A percentile compares a stretch with the other conserved stretches of the same genome.
phyloP scores from a whole-genome alignment of 1,140 invertebrate species.

The Drosophila biarmipes region DNA sequence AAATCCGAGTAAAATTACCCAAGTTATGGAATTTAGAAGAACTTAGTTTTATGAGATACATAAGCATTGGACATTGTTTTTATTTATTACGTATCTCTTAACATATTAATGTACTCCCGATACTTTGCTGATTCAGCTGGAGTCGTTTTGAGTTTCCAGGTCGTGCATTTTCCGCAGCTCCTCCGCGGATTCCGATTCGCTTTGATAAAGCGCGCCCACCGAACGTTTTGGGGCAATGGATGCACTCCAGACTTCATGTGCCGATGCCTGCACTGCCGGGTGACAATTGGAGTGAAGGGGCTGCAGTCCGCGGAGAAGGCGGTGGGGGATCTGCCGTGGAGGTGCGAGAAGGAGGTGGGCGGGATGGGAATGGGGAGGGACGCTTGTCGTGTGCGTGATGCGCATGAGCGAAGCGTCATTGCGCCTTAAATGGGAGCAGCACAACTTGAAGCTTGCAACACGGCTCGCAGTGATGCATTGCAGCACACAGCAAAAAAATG shows the following conservation, averaged over 20 bases:
- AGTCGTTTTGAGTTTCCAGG: slow-evolving; percentile 27
- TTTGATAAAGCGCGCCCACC: slow-evolving; percentile 65
- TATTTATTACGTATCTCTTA: not conserved
- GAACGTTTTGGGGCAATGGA: slow-evolving; percentile 63
- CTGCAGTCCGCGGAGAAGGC: not conserved
- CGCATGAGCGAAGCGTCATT: slow-evolving; percentile 79
- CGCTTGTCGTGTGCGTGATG: slow-evolving; percentile 72
- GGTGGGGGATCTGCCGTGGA: slow-evolving; percentile 27
- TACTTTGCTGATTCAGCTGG: slow-evolving; percentile 15
- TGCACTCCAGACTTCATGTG: slow-evolving; percentile 18
- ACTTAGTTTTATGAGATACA: no score
- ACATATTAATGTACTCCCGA: not conserved
- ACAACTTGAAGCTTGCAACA: slow-evolving; percentile 46
- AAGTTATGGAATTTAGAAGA: no score
- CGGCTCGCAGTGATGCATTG: slow-evolving; percentile 22
- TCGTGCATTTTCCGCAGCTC: slow-evolving; percentile 53
- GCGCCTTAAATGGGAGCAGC: slow-evolving; percentile 79
- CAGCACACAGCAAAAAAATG: slow-evolving; percentile 5
- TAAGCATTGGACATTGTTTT: not conserved
- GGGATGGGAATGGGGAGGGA: not conserved
- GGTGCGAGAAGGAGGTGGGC: slow-evolving; percentile 6
- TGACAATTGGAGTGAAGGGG: slow-evolving; percentile 28
- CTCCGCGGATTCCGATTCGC: slow-evolving; percentile 41
- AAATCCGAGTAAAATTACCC: no score
- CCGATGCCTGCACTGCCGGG: not conserved